Percentiles rank a stretch among this genome's conserved stretches.
Evolutionary conservation across 1,140 invertebrate species (phyloP).

Genomic region (Bombus difficillimus): DNA sequence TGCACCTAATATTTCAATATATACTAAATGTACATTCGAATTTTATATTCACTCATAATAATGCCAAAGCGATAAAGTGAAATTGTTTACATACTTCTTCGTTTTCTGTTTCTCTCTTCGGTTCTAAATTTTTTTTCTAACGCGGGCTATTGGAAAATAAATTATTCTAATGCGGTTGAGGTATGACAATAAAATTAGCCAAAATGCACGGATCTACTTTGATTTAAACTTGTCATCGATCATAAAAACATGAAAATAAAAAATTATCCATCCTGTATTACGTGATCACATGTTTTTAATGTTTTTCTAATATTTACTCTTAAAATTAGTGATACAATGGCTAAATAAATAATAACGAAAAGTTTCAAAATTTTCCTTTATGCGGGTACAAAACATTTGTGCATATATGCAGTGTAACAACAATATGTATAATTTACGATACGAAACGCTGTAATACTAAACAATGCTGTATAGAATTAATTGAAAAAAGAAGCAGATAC

Average conservation of each 20-base stretch:
- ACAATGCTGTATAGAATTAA: conserved; percentile 68
- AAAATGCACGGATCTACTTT: conserved; percentile 51
- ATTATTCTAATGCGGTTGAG: conserved; percentile 55
- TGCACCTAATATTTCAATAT: conserved; percentile 7
- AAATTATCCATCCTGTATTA: conserved; percentile 49
- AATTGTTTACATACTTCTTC: conserved; percentile 14
- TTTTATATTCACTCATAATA: conserved; percentile 15
- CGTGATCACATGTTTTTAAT: conserved; percentile 52
- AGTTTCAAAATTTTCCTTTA: conserved; percentile 22
- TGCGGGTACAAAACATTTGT: conserved; percentile 13
- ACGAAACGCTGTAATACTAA: conserved; percentile 65
- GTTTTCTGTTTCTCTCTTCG: conserved; percentile 26
- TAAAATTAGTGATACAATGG: conserved; percentile 14
- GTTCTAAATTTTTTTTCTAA: not conserved
- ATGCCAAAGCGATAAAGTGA: conserved; percentile 37
- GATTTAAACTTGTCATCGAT: conserved; percentile 41
- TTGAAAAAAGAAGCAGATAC: conserved; percentile 64
- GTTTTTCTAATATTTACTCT: conserved; percentile 63
- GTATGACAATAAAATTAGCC: conserved; percentile 66
- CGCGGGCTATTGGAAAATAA: conserved; percentile 14
- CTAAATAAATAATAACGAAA: conserved; percentile 22
- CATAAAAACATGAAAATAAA: conserved; percentile 37
- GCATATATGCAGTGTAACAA: conserved; percentile 32
- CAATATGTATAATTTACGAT: conserved; percentile 34
- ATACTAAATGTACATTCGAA: conserved; percentile 12